A percentile compares a stretch with the other conserved stretches of the same genome.
phyloP scores from a whole-genome alignment of 2,797 vertebrate genomes.

The Sciaenops ocellatus region DNA sequence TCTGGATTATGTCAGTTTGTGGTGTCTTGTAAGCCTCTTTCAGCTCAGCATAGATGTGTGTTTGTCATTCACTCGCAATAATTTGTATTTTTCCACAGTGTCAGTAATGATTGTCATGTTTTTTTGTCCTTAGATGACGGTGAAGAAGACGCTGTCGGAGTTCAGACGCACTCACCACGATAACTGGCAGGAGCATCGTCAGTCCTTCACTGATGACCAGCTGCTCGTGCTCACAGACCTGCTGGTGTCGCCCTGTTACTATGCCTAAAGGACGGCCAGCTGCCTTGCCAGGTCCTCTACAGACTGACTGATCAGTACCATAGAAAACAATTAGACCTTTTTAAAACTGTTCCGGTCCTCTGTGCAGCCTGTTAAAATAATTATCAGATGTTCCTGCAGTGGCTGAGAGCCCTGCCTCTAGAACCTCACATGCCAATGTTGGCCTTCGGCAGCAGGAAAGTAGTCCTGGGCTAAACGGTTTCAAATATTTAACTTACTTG shows the following conservation, averaged over 20 bases:
- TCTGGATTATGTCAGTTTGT: neutral
- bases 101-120: neutral
- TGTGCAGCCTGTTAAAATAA: slow-evolving; percentile 33
- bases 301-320: slow-evolving; percentile 44
- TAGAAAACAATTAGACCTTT: slow-evolving; percentile 24
- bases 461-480: slow-evolving; percentile 34
- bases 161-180: slow-evolving; percentile 98
- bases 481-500: slow-evolving; percentile 47
- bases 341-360: neutral
- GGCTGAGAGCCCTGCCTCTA: slow-evolving; percentile 42
- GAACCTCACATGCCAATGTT: slow-evolving; percentile 49
- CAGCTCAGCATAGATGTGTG: too few species aligned
- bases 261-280: slow-evolving; percentile 74
- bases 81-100: neutral
- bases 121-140: slow-evolving; percentile 90
- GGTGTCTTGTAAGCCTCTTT: neutral
- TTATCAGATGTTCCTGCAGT: slow-evolving; percentile 17
- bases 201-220: slow-evolving; percentile 98
- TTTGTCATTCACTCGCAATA: neutral
- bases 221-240: slow-evolving; percentile 97
- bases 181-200: slow-evolving; percentile 99
- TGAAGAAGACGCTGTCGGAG: slow-evolving; percentile 98
- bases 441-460: slow-evolving; percentile 54
- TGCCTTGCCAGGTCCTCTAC: slow-evolving; percentile 30
- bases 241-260: slow-evolving; percentile 92